A percentile compares a stretch with the other conserved stretches of the same genome.
Evolutionary conservation across 2,888 invertebrate species (phyloP).

Genomic region (Sabatieria punctata): DNA sequence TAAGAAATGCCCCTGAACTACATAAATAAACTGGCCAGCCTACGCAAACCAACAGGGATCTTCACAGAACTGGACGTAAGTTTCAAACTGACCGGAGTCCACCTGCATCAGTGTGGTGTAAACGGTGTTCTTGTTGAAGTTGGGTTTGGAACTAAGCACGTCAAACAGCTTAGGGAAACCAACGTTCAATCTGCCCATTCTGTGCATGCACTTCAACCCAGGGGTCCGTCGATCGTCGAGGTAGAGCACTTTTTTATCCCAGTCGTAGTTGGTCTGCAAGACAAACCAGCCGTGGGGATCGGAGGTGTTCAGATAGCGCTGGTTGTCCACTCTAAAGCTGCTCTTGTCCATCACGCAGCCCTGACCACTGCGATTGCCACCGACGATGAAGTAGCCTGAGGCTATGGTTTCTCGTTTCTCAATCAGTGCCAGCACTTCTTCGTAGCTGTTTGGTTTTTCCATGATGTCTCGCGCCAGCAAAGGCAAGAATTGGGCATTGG

Average conservation of each 20-base stretch:
- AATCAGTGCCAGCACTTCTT: slow-evolving; percentile 5
- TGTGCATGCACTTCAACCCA: slow-evolving; percentile 38
- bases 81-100: slow-evolving; percentile 35
- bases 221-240: slow-evolving; percentile 42
- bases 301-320: slow-evolving; percentile 15
- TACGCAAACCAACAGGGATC: slow-evolving; percentile 41
- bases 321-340: slow-evolving; percentile 15
- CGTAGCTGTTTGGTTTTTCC: slow-evolving; percentile 14
- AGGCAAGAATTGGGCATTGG: slow-evolving; percentile 18
- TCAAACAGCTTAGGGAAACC: slow-evolving; percentile 36
- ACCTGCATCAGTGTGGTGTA: slow-evolving; percentile 41
- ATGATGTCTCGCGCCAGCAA: slow-evolving; percentile 19
- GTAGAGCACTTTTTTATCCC: slow-evolving; percentile 38
- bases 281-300: slow-evolving; percentile 33
- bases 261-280: slow-evolving; percentile 45
- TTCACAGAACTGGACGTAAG: slow-evolving; percentile 38
- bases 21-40: no score
- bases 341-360: slow-evolving; percentile 18
- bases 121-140: slow-evolving; percentile 44
- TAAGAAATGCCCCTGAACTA: no score
- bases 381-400: slow-evolving; percentile 8
- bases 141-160: slow-evolving; percentile 41
- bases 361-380: slow-evolving; percentile 10
- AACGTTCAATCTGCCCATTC: slow-evolving; percentile 30
- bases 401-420: slow-evolving; percentile 18